Base-by-base conservation (phyloP, 2,113 vertebrate genomes). In the Felis catus region DNA sequence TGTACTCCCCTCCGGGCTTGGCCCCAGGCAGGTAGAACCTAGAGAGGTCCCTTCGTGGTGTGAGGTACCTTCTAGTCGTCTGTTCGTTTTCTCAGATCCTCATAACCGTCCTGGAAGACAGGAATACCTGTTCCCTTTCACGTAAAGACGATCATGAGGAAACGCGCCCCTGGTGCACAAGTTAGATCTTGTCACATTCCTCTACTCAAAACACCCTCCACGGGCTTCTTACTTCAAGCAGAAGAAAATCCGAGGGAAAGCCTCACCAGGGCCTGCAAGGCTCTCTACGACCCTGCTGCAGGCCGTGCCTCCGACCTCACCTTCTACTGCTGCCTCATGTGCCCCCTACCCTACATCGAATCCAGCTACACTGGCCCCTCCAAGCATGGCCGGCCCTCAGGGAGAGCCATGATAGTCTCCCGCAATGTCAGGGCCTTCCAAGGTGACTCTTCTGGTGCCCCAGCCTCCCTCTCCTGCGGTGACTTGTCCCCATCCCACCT, bases 241-340 rank as follows among this genome's bases (percentile, higher is more conserved):
- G 48, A 74, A 74, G 41, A 74, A 88, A 61, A 61, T 61, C 48
- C 5, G 19, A 87, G 61, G 5, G 39, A 87, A 65, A 36, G 27
- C 39, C 48, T 91, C 53, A 36, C 21, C 14, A 1, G 18, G 51
- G 16, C 48, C 61, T 15, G 1, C 33, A 63, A 8, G 58, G 29
- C 66, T 41, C 16, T 79, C 36, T 29, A 2, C 8, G n/a, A 66
- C 41, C 63, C 21, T 39, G 66, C 65, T 58, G 2, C 41, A 19
- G 0, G 33, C 39, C 25, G 2, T 7, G 27, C 7, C 39, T 78
- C 2, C 0, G 31, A 41, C 33, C 33, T 86, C 18, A 19, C 25
- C 33, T 73, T 68, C 73, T 18, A 4, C 2, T 0, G 7, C 36
- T 29, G 18, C 7, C 27, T 74, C 6, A 14, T 9, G 15, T 4